Conservation (phyloP, 1,140 invertebrate species). For the Drosophila oshimai region DNA sequence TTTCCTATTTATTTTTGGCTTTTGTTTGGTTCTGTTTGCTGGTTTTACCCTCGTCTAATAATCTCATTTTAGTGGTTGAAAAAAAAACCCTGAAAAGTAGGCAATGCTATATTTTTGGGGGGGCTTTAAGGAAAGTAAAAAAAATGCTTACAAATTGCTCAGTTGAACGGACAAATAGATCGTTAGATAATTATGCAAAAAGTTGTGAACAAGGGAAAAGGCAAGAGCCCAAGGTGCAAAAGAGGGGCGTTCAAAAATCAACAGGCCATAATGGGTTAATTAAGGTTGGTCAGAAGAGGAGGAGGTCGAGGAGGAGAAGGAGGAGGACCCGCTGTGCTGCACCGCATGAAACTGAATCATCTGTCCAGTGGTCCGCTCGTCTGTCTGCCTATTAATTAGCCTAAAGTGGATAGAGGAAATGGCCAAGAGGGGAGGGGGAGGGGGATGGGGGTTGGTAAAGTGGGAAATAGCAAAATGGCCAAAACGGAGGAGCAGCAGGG, state of each 20-base stretch:
- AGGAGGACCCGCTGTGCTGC: background rate
- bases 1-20: background rate
- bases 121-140: background rate
- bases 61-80: background rate
- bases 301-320: too few relatives aligned
- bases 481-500: background rate
- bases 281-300: slow-evolving; percentile 29
- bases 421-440: background rate
- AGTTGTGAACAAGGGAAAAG: background rate
- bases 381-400: slow-evolving; percentile 59
- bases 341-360: slow-evolving; percentile 8
- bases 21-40: background rate
- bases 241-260: slow-evolving; percentile 36
- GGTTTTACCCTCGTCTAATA: background rate
- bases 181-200: slow-evolving; percentile 47
- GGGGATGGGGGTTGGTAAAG: background rate
- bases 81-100: background rate
- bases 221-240: slow-evolving; percentile 4
- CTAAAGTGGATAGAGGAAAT: slow-evolving; percentile 40
- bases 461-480: too few relatives aligned
- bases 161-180: slow-evolving; percentile 52
- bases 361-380: background rate
- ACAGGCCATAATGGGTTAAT: slow-evolving; percentile 68
- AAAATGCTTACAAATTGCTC: slow-evolving; percentile 44
- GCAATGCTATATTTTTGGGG: background rate